A percentile compares a stretch with the other conserved stretches of the same genome.
phyloP scores from a whole-genome alignment of 2,113 vertebrate species.

The Falco punctatus region DNA sequence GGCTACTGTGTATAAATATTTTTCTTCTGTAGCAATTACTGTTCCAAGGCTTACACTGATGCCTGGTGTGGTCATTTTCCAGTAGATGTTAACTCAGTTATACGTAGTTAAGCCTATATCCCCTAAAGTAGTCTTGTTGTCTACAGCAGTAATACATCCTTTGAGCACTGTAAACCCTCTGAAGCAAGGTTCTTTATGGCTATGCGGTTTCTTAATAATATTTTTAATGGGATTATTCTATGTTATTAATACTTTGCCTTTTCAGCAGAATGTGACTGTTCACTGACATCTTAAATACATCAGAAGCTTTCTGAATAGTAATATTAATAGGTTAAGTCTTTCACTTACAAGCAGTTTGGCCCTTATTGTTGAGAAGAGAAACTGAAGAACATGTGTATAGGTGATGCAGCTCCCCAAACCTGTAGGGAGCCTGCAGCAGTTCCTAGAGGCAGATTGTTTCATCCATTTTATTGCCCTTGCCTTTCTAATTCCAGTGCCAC shows the following conservation, averaged over 20 bases:
- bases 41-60: neutral
- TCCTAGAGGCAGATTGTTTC: neutral
- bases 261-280: neutral
- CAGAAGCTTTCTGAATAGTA: neutral
- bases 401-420: neutral
- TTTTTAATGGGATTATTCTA: neutral
- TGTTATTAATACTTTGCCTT: neutral
- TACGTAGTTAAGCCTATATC: fast-evolving
- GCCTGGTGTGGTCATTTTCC: neutral
- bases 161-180: neutral
- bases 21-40: neutral
- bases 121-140: neutral
- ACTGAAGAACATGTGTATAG: neutral
- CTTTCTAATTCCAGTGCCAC: neutral
- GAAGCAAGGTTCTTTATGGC: neutral
- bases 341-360: neutral
- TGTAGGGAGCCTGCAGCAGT: neutral
- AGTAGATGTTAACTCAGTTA: neutral
- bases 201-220: neutral
- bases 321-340: neutral
- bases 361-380: neutral
- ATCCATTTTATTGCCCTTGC: neutral
- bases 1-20: neutral
- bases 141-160: neutral
- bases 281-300: neutral